Evolutionary conservation across 2,797 vertebrate genomes (phyloP).

Genomic region (Decapterus maruadsi): DNA sequence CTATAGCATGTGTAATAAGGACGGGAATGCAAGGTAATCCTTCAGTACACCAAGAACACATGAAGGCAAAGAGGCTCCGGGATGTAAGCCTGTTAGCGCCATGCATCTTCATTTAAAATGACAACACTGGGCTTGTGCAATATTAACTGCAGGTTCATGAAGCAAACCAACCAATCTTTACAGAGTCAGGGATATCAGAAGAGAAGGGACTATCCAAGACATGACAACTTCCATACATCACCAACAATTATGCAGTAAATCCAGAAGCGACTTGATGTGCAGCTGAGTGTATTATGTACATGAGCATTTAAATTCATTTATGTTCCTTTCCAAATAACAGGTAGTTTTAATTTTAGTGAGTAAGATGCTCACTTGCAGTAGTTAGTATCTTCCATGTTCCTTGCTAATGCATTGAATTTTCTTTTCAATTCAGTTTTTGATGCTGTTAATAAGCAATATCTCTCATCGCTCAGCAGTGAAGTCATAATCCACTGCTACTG

Average conservation of each 20-base stretch:
- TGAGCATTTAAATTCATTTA: conserved; percentile 5
- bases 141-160: conserved; percentile 66
- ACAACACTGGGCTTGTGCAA: conserved; percentile 48
- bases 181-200: conserved; percentile 44
- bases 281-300: conserved; percentile 13
- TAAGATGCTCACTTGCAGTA: conserved; percentile 16
- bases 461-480: conserved; percentile 19
- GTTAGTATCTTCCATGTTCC: conserved; percentile 17
- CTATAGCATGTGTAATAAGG: conserved; percentile 27
- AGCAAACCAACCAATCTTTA: conserved; percentile 36
- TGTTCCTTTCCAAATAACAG: conserved; percentile 11
- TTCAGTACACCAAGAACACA: conserved; percentile 37
- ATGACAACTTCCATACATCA: conserved; percentile 18
- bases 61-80: conserved; percentile 51
- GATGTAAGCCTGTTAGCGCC: conserved; percentile 67
- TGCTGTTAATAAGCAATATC: conserved; percentile 22
- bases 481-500: conserved; percentile 9
- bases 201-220: conserved; percentile 12
- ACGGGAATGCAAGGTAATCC: conserved; percentile 35
- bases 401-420: conserved; percentile 13
- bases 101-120: conserved; percentile 69
- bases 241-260: conserved; percentile 21
- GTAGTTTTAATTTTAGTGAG: conserved; percentile 9
- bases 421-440: too few species aligned
- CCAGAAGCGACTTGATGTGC: neutral